Conservation (phyloP, 1,140 invertebrate species). For the Papilio machaon region DNA sequence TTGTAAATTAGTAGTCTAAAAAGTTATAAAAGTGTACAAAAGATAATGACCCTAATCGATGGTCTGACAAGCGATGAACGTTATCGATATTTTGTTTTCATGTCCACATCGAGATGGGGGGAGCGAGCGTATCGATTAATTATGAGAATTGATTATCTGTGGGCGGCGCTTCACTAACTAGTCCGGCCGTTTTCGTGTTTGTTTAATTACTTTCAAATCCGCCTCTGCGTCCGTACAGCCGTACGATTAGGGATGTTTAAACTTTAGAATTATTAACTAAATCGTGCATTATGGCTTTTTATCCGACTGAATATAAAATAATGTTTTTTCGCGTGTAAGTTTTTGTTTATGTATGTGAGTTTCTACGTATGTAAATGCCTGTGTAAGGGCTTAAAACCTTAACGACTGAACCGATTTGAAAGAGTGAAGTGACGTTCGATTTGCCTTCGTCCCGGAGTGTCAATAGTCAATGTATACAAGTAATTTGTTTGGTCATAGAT, state of each 20-base stretch:
- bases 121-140: constrained; percentile 65
- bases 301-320: neutral
- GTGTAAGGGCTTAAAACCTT: no score
- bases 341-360: no score
- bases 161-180: constrained; percentile 64
- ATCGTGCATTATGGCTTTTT: neutral
- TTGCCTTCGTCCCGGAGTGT: no score
- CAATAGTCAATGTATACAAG: neutral
- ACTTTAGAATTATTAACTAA: neutral
- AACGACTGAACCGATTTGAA: no score
- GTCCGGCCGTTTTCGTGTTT: constrained; percentile 63
- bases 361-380: no score
- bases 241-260: constrained; percentile 40
- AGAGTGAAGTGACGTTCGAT: no score
- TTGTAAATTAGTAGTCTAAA: neutral
- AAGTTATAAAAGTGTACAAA: constrained; percentile 16
- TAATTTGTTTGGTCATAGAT: neutral
- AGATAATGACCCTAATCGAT: constrained; percentile 53
- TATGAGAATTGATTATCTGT: constrained; percentile 69
- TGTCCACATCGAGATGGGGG: constrained; percentile 45
- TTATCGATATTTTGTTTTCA: constrained; percentile 66
- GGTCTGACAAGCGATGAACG: constrained; percentile 48
- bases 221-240: constrained; percentile 49
- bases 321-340: neutral
- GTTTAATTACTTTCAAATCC: constrained; percentile 66